Evolutionary conservation across 64 coral and sea anemone genomes (phyloP), one percentile per base, ranked within the genome.

Genomic region (Montipora capricornis): DNA sequence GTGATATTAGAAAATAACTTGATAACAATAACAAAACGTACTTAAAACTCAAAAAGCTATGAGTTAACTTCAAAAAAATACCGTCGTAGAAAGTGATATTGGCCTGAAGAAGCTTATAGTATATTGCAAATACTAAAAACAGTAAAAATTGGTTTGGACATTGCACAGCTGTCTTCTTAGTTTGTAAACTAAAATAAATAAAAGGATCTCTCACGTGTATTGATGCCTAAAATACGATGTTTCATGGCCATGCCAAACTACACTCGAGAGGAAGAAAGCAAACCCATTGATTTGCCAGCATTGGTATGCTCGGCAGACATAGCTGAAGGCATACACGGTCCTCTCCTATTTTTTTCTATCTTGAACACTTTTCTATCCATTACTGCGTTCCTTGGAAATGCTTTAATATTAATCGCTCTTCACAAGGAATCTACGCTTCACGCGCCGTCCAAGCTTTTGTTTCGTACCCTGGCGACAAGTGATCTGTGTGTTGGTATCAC

Each of bases 351-450:
- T 83, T 46, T 83, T 67, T 64, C 80, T 15, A 59, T 16, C 11
- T 46, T 83, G 29, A 83, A 67, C 29, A 83, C 44, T 66, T 47
- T 83, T 83, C 80, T 83, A 6, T 64, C 80, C 57, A 83, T 68
- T 44, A 17, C 80, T 12, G 58, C 80, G 59, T 67, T 61, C 59
- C 13, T 83, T 11, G 80, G 80, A 11, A 83, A 83, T 67, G 5
- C 15, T 66, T 12, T 83, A 13, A 83, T 83, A 12, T 37, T 83
- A 19, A 14, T 44, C 19, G 80, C 80, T 67, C 80, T 83, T 68
- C 57, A 68, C 10, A 64, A 67, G 60, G 29, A 37, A 4, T 67
- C 59, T 64, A 47, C 80, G 5, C 59, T 83, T 46, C 37, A 83
- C 61, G 57, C 80, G 29, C 80, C 80, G 44, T 66, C 80, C 14